Percentiles rank a stretch among this genome's conserved stretches.
phyloP scores from a whole-genome alignment of 2,797 vertebrate species.

The Ciconia nigra region DNA sequence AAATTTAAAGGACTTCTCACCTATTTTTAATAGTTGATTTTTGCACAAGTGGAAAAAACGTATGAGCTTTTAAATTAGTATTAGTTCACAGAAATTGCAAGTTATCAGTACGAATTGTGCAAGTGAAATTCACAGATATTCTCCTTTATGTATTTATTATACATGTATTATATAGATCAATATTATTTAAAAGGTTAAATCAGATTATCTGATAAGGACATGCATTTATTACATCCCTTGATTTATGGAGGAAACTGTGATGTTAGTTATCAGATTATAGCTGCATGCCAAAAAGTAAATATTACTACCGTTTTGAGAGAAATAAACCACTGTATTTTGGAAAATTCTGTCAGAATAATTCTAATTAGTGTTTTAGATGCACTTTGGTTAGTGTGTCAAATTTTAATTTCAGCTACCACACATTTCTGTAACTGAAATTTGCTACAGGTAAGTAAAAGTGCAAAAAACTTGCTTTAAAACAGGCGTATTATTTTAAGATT shows the following conservation, averaged over 20 bases:
- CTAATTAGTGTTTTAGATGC: background rate
- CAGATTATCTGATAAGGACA: background rate
- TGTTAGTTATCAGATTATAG: background rate
- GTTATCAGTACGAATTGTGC: constrained; percentile 1
- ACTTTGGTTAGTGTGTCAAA: background rate
- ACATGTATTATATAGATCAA: background rate
- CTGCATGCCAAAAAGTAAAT: background rate
- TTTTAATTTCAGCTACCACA: background rate
- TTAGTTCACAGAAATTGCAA: constrained; percentile 35
- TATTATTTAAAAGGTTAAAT: background rate
- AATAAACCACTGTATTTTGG: background rate
- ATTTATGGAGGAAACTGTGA: background rate
- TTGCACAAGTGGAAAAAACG: background rate
- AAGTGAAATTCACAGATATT: background rate
- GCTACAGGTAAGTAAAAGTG: background rate
- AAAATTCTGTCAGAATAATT: background rate
- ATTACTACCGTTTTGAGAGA: background rate
- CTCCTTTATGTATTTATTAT: background rate
- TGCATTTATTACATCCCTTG: background rate
- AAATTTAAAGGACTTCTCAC: background rate
- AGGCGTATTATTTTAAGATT: background rate
- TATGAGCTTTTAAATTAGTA: background rate
- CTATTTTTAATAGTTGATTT: background rate
- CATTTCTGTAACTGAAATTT: background rate
- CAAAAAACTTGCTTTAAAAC: background rate